Evolutionary conservation across 2,888 invertebrate genomes (phyloP).

Genomic region (Brachyopa scutellaris): DNA sequence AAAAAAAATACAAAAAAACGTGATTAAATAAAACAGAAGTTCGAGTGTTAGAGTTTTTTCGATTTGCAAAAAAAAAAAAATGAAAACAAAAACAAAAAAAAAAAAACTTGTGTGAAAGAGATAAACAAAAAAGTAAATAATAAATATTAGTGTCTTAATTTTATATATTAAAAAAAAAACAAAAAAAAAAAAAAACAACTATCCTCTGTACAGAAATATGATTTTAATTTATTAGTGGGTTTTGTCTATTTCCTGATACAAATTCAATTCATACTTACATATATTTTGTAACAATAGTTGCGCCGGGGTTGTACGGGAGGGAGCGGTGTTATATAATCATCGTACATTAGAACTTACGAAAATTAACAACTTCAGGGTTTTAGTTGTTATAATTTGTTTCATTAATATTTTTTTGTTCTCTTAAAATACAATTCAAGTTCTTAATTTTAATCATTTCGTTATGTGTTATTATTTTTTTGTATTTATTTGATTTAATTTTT

Average conservation of each 20-base stretch:
- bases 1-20: conserved; percentile 49
- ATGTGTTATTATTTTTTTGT: neutral
- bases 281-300: conserved; percentile 36
- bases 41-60: conserved; percentile 51
- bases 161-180: conserved; percentile 49
- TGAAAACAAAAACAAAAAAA: conserved; percentile 3
- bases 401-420: conserved; percentile 28
- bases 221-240: conserved; percentile 59
- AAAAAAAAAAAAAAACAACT: conserved; percentile 61
- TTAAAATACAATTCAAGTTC: conserved; percentile 10
- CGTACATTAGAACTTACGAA: too few relatives aligned
- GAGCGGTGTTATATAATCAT: too few relatives aligned
- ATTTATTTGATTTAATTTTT: neutral
- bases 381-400: conserved; percentile 19
- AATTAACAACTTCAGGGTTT: conserved; percentile 40
- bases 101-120: conserved; percentile 32
- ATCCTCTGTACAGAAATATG: conserved; percentile 62
- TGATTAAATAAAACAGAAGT: conserved; percentile 46
- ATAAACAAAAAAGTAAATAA: conserved; percentile 42
- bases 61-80: conserved; percentile 33
- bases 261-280: conserved; percentile 33
- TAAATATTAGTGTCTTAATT: conserved; percentile 70
- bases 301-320: too few relatives aligned
- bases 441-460: conserved; percentile 6
- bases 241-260: conserved; percentile 49